phyloP scores from a whole-genome alignment of 30 jellyfish, hydroid and myxozoan genomes.

The Turritopsis dohrnii region DNA sequence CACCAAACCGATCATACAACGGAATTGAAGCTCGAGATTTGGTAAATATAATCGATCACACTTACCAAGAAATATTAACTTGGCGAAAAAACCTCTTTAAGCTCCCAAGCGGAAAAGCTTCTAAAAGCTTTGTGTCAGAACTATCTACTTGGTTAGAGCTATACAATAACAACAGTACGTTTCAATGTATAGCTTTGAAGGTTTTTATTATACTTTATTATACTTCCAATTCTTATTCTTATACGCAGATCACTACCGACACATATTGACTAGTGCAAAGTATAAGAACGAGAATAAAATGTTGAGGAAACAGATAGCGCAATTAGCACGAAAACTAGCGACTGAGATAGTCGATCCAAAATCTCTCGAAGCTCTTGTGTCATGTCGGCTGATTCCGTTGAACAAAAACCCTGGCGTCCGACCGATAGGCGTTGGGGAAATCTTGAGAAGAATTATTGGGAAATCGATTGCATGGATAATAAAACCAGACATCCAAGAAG shows the following conservation, averaged over 20 bases:
- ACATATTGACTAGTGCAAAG: neutral
- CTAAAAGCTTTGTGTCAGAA: too few species aligned
- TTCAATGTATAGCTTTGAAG: too few species aligned
- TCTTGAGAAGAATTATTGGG: constrained; percentile 14
- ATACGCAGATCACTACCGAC: neutral
- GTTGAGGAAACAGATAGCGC: neutral
- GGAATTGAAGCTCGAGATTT: too few species aligned
- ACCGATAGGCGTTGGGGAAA: constrained; percentile 14
- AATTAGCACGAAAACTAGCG: neutral
- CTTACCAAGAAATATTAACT: too few species aligned
- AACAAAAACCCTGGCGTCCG: constrained; percentile 20
- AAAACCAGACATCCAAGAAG: neutral
- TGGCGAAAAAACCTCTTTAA: too few species aligned
- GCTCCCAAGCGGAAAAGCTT: too few species aligned
- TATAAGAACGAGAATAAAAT: neutral
- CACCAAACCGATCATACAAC: too few species aligned
- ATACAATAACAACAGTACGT: too few species aligned
- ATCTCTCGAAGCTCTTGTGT: constrained; percentile 2
- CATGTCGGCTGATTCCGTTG: constrained; percentile 16
- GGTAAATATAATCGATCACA: too few species aligned
- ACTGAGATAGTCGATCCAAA: constrained; percentile 2
- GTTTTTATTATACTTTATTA: too few species aligned
- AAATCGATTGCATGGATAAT: constrained; percentile 18
- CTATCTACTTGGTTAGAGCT: too few species aligned
- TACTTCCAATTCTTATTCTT: too few species aligned